Conservation (phyloP, 2,797 vertebrate genomes). For the Artibeus jamaicensis region DNA sequence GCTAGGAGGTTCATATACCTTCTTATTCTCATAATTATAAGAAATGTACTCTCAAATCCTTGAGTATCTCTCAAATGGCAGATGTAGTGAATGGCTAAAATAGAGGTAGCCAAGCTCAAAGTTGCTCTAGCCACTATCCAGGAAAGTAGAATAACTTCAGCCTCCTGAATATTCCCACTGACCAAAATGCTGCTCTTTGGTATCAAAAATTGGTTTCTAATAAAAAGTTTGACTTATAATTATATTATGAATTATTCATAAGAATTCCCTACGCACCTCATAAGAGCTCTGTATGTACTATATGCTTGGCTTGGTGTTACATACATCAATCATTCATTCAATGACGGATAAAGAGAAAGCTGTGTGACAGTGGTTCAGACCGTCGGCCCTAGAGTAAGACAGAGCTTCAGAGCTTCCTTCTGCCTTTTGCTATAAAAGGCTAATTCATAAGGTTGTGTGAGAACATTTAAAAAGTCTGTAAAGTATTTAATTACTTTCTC, state of each 20-base stretch:
- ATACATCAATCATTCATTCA: neutral
- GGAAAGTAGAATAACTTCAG: neutral
- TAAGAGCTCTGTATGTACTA: too few relatives aligned
- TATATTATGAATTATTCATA: neutral
- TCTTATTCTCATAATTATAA: slow-evolving; percentile 73
- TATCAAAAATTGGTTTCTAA: neutral
- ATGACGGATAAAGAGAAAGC: neutral
- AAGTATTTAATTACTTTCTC: neutral
- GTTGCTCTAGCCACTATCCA: neutral
- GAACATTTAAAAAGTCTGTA: neutral
- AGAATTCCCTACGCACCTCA: neutral
- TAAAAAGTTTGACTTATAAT: neutral
- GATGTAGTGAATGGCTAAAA: slow-evolving; percentile 69
- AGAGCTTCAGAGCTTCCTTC: neutral
- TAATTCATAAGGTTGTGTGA: neutral
- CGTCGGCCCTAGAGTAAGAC: neutral
- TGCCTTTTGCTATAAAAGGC: neutral
- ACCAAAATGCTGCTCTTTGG: neutral
- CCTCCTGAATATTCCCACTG: neutral
- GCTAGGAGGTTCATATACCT: slow-evolving; percentile 68
- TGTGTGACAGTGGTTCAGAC: neutral
- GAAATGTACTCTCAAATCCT: slow-evolving; percentile 75
- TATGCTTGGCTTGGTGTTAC: neutral
- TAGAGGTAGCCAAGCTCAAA: neutral
- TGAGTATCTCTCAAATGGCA: slow-evolving; percentile 64